Conservation (phyloP, 1,140 invertebrate species). For the Heliconius himera region DNA sequence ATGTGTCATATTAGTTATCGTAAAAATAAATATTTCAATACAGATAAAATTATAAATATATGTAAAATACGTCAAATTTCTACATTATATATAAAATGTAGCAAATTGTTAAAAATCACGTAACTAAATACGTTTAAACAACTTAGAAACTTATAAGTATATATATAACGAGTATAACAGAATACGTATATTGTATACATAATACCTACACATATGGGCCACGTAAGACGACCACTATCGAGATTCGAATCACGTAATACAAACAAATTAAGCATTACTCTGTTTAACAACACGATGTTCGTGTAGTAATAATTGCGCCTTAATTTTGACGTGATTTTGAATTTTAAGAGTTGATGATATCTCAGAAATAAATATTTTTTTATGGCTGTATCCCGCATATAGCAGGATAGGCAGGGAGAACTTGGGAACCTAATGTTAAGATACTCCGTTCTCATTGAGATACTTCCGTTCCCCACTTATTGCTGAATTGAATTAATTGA, state of each 20-base stretch:
- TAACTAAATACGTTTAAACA: neutral
- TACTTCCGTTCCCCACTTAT: no score
- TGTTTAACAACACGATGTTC: conserved; percentile 13
- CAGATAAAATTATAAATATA: no score
- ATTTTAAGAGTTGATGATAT: neutral
- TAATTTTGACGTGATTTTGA: neutral
- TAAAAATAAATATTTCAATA: neutral
- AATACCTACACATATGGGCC: neutral
- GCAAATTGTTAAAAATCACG: neutral
- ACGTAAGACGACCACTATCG: neutral
- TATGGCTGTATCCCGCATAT: neutral
- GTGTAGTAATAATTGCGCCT: conserved; percentile 26
- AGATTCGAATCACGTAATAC: conserved; percentile 21
- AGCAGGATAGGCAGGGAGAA: neutral
- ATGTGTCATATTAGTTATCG: no score
- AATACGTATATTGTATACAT: neutral
- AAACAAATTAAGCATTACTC: conserved; percentile 23
- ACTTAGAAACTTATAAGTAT: neutral
- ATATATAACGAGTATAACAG: neutral
- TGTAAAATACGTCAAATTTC: neutral
- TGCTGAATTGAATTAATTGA: neutral
- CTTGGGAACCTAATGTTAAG: no score
- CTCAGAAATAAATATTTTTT: conserved; percentile 9
- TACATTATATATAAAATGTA: neutral
- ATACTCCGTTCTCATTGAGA: no score